phyloP scores from a whole-genome alignment of 2,797 vertebrate species.

The Okamejei kenojei region DNA sequence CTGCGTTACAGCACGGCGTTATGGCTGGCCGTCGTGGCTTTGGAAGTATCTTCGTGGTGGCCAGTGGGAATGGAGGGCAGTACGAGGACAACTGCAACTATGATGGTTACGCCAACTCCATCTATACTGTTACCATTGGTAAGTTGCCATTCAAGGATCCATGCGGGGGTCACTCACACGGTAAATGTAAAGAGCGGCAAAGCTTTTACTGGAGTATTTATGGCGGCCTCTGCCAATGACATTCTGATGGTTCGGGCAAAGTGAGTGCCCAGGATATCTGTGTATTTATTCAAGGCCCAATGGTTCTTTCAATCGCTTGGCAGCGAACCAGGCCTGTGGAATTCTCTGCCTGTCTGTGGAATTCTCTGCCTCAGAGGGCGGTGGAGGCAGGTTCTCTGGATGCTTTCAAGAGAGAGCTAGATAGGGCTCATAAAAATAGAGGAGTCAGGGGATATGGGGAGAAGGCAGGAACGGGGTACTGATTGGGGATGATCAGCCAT shows the following conservation, averaged over 20 bases:
- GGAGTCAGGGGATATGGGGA: too few relatives aligned
- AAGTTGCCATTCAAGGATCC: slow-evolving; percentile 41
- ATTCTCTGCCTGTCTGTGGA: too few relatives aligned
- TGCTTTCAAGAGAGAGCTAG: too few relatives aligned
- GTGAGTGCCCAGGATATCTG: background rate
- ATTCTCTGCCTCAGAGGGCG: too few relatives aligned
- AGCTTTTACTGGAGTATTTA: background rate
- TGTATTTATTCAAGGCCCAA: background rate
- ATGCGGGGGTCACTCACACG: background rate
- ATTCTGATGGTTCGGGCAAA: background rate
- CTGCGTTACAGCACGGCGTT: slow-evolving; percentile 87
- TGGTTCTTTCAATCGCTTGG: too few relatives aligned
- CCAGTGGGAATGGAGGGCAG: slow-evolving; percentile 91
- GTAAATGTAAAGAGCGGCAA: too few relatives aligned
- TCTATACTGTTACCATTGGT: slow-evolving; percentile 96
- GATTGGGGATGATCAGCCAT: too few relatives aligned
- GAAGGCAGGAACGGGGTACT: too few relatives aligned
- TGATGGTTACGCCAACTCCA: slow-evolving; percentile 93
- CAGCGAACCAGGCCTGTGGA: too few relatives aligned
- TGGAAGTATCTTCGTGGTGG: slow-evolving; percentile 93
- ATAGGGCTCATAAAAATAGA: too few relatives aligned
- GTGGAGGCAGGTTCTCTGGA: too few relatives aligned
- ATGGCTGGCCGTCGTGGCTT: slow-evolving; percentile 86
- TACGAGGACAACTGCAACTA: slow-evolving; percentile 94
- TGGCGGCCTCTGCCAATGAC: too few relatives aligned